Evolutionary conservation across 2,797 vertebrate genomes (phyloP).

Genomic region (Crocodylus rhombifer): DNA sequence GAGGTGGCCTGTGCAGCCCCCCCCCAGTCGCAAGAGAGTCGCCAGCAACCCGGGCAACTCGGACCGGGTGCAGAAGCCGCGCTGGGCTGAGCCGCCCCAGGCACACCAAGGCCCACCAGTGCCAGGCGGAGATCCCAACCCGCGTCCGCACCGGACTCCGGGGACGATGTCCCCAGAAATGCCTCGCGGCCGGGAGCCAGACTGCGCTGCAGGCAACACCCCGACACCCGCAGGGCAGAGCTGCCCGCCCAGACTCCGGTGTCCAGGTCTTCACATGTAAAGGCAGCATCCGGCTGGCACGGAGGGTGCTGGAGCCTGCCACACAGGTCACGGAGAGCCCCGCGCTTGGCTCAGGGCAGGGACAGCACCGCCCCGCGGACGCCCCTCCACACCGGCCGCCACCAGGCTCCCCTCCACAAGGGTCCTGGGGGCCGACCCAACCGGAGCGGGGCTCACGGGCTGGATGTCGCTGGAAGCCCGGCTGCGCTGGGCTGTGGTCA

Average conservation of each 20-base stretch:
- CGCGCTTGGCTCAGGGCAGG: neutral
- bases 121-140: neutral
- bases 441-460: too few relatives aligned
- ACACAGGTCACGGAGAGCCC: neutral
- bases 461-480: neutral
- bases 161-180: too few relatives aligned
- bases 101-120: neutral
- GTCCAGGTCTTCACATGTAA: accelerated
- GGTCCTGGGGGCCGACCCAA: too few relatives aligned
- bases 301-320: neutral
- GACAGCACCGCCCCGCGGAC: too few relatives aligned
- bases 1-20: neutral
- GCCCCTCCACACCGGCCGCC: too few relatives aligned
- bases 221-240: neutral
- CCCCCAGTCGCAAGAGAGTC: accelerated
- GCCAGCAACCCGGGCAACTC: too few relatives aligned
- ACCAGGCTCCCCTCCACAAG: too few relatives aligned
- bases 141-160: accelerated
- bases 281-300: too few relatives aligned
- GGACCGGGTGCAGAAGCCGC: neutral
- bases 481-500: neutral
- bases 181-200: too few relatives aligned
- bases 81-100: neutral
- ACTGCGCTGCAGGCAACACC: neutral
- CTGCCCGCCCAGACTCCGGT: neutral